Base-by-base conservation (phyloP, 2,888 invertebrate species). In the Linyphia triangularis region DNA sequence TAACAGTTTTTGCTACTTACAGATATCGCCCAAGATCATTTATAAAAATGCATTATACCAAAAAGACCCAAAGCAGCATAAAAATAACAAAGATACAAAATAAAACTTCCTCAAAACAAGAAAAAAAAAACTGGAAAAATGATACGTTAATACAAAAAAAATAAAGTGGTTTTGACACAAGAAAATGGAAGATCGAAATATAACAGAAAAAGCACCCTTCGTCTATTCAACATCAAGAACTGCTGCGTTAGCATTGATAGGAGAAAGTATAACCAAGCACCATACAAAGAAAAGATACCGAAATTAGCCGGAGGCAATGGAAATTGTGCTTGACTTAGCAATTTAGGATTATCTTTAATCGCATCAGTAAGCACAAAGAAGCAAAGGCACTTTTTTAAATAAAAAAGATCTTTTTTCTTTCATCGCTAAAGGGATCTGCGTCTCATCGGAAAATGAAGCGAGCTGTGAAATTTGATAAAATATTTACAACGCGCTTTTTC, bases 341-440 rank as follows among this genome's bases (percentile, higher is more conserved):
- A 73, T 78, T 78, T 59, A 28, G 40, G 57, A 61, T 70, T 70
- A 78, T 85, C 57, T 85, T 78, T 78, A 72, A 85, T 69, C 85
- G 85, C 78, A 28, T 70, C 33, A 69, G 13, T 40, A 37, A 61
- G 43, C 37, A 63, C 30, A 72, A 85, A 78, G 22, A 61, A 26
- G 43, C 73, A 6, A 7, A n/a, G 7, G n/a, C n/a, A 40, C 10
- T 67, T 83, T 83, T 73, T 28, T 1, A 2, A 1, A 40, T 13
- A 51, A 51, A n/a, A 51, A 7, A 51, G n/a, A 5, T n/a, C n/a
- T 16, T n/a, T 72, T 33, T n/a, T n/a, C 24, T 24, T 43, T n/a
- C 24, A 6, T 26, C 19, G 22, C 24, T 26, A 22, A 40, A 57
- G 30, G 26, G 61, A 37, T 75, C 33, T 30, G 13, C 10, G 33